Evolutionary conservation across 2,888 invertebrate genomes (phyloP).

Genomic region (Entomobrya multifasciata): DNA sequence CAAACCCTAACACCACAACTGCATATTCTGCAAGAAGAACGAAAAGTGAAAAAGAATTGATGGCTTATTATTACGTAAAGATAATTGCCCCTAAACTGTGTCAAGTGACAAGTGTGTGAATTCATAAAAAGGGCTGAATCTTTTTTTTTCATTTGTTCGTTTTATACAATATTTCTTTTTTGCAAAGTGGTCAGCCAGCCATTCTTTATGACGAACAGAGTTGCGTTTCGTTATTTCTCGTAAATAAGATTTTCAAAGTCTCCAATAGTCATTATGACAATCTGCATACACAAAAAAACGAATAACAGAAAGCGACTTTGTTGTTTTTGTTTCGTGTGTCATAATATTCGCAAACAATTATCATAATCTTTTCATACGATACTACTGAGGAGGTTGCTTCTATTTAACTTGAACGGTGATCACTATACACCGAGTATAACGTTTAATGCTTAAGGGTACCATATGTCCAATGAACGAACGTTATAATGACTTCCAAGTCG

Average conservation of each 20-base stretch:
- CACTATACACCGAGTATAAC: too few species aligned
- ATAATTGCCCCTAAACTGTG: slow-evolving; percentile 73
- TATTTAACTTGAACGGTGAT: too few species aligned
- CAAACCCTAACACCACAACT: background rate
- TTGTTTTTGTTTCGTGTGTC: slow-evolving; percentile 33
- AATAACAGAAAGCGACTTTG: slow-evolving; percentile 30
- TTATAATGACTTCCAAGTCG: too few species aligned
- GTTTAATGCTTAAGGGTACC: too few species aligned
- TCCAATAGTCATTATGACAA: slow-evolving; percentile 22
- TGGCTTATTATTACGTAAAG: slow-evolving; percentile 71
- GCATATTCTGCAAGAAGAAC: slow-evolving; percentile 3
- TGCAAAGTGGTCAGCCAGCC: slow-evolving; percentile 7
- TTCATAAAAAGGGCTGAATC: slow-evolving; percentile 55
- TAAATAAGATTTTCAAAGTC: slow-evolving; percentile 21
- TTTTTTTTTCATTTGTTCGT: slow-evolving; percentile 13
- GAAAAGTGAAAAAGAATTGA: slow-evolving; percentile 60
- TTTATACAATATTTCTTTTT: too few species aligned
- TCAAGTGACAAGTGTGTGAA: slow-evolving; percentile 75
- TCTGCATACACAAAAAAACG: slow-evolving; percentile 5
- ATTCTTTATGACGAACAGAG: background rate
- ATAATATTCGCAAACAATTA: slow-evolving; percentile 16
- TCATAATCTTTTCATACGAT: slow-evolving; percentile 27
- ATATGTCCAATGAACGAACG: too few species aligned
- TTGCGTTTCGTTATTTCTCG: slow-evolving; percentile 8
- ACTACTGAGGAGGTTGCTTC: too few species aligned